Conservation (phyloP, 2,113 vertebrate species). For the Agelaius tricolor region DNA sequence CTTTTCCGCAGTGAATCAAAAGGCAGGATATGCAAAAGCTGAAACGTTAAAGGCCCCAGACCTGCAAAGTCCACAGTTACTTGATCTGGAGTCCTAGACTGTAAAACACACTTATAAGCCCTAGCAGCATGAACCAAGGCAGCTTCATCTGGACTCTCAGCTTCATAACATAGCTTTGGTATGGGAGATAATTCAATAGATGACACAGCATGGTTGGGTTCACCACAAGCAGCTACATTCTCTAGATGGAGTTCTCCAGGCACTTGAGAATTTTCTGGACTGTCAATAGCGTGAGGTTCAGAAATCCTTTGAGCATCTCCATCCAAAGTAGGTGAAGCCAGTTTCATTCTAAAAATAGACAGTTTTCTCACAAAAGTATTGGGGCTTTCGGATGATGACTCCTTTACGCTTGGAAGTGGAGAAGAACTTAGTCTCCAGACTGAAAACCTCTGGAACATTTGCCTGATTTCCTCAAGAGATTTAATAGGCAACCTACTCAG, state of each 20-base stretch:
- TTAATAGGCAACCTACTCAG: slow-evolving; percentile 74
- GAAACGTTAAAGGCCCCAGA: slow-evolving; percentile 80
- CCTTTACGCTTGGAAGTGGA: slow-evolving; percentile 54
- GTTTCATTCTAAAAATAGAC: slow-evolving; percentile 74
- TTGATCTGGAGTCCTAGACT: slow-evolving; percentile 81
- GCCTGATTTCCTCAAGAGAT: slow-evolving; percentile 88
- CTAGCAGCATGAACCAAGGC: slow-evolving; percentile 79
- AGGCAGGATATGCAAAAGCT: slow-evolving; percentile 88
- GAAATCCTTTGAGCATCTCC: not conserved
- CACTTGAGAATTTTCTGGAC: not conserved
- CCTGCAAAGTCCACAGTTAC: slow-evolving; percentile 84
- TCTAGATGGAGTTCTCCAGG: not conserved
- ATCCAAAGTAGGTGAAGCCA: slow-evolving; percentile 51
- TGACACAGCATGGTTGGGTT: not conserved
- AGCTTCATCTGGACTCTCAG: slow-evolving; percentile 81
- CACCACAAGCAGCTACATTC: not conserved
- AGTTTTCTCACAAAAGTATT: slow-evolving; percentile 73
- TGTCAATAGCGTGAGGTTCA: not conserved
- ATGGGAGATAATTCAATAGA: not conserved
- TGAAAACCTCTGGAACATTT: slow-evolving; percentile 85
- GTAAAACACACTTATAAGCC: slow-evolving; percentile 81
- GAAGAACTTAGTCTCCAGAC: slow-evolving; percentile 75
- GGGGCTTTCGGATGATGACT: slow-evolving; percentile 62
- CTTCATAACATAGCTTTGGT: slow-evolving; percentile 76
- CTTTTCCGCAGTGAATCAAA: slow-evolving; percentile 91